phyloP scores from a whole-genome alignment of 1,140 invertebrate species.

The Calosoma granatense region DNA sequence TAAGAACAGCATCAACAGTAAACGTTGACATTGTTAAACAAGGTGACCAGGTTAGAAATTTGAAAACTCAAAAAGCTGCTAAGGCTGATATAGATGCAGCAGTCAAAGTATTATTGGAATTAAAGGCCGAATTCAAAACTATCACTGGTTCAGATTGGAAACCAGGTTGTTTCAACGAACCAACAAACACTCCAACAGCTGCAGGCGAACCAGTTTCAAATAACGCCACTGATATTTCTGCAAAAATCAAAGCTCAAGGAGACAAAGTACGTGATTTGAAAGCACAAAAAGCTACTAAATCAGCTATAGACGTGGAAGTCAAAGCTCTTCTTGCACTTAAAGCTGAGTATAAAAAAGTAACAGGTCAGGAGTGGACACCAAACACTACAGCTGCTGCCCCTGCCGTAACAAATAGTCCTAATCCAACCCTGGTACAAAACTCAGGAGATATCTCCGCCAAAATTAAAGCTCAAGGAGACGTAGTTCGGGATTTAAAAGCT shows the following conservation, averaged over 20 bases:
- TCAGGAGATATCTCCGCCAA: conserved; percentile 22
- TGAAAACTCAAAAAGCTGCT: conserved; percentile 52
- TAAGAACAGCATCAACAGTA: conserved; percentile 17
- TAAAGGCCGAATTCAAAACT: conserved; percentile 74
- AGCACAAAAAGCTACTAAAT: conserved; percentile 52
- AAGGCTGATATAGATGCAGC: conserved; percentile 50
- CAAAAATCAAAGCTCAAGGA: conserved; percentile 56
- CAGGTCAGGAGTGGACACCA: conserved; percentile 54
- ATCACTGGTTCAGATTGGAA: conserved; percentile 41
- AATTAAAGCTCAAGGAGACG: conserved; percentile 56
- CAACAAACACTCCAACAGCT: conserved; percentile 11
- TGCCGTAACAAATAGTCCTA: conserved; percentile 14
- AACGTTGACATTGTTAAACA: conserved; percentile 44
- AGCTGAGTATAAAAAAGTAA: conserved; percentile 50
- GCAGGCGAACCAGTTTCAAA: neutral
- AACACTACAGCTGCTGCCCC: conserved; percentile 26
- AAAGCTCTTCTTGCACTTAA: conserved; percentile 56
- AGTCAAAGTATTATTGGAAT: conserved; percentile 59
- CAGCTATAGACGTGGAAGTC: conserved; percentile 46
- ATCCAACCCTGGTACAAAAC: conserved; percentile 17
- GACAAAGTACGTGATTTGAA: conserved; percentile 63
- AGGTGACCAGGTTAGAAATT: conserved; percentile 57
- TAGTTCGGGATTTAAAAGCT: conserved; percentile 58
- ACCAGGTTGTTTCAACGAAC: conserved; percentile 20
- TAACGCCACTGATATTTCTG: conserved; percentile 33